Evolutionary conservation across 2,888 invertebrate species (phyloP).

Genomic region (Pristionchus maxplancki): DNA sequence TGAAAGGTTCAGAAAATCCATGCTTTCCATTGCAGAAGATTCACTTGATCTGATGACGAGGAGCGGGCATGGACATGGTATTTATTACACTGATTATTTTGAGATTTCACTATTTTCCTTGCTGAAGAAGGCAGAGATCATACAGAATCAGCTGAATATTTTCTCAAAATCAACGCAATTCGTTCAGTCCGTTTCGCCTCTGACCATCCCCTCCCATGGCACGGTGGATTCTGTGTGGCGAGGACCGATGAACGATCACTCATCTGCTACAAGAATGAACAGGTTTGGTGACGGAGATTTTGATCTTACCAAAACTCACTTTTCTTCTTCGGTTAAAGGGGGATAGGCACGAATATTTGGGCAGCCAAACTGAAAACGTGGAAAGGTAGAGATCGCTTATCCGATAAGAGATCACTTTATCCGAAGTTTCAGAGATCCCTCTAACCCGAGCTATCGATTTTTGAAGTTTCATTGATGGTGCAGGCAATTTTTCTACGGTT

Average conservation of each 20-base stretch:
- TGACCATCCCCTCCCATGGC: conserved; percentile 52
- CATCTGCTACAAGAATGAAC: conserved; percentile 55
- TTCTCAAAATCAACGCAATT: too few relatives aligned
- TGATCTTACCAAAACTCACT: not conserved
- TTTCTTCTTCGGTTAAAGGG: too few relatives aligned
- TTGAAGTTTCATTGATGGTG: too few relatives aligned
- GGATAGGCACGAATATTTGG: too few relatives aligned
- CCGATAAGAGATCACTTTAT: too few relatives aligned
- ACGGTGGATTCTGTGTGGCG: conserved; percentile 55
- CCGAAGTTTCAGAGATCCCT: too few relatives aligned
- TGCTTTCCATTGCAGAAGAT: conserved; percentile 17
- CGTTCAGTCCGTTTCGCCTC: conserved; percentile 41
- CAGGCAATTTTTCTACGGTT: too few relatives aligned
- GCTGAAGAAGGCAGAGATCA: not conserved
- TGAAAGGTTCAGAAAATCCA: too few relatives aligned
- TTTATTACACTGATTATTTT: too few relatives aligned
- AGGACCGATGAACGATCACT: conserved; percentile 53
- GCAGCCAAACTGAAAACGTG: too few relatives aligned
- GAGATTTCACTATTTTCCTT: not conserved
- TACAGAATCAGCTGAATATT: not conserved
- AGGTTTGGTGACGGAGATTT: conserved; percentile 48
- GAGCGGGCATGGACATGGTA: conserved; percentile 46
- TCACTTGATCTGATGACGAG: conserved; percentile 50
- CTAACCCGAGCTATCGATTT: too few relatives aligned
- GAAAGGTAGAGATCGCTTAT: too few relatives aligned